Percentiles rank a stretch among this genome's conserved stretches.
Conservation (phyloP, 1,140 invertebrate species). For the Zaprionus ornatus region DNA sequence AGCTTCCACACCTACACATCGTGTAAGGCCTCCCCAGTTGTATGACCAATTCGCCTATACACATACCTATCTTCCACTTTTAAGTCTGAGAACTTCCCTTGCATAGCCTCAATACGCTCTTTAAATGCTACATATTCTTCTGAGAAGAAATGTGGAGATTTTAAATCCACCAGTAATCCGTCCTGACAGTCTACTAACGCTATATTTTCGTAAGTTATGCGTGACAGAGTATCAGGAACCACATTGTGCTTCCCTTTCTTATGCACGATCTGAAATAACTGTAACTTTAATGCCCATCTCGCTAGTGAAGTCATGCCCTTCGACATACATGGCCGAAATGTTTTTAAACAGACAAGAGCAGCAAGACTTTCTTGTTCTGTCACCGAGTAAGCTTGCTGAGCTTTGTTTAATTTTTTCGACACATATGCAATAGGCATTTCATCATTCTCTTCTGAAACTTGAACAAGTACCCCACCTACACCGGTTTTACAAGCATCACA, state of each 20-base stretch:
- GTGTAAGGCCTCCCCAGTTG: too few species aligned
- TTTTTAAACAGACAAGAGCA: too few species aligned
- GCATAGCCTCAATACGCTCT: background rate
- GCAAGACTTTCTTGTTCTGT: too few species aligned
- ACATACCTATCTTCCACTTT: background rate
- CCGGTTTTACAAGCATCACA: too few species aligned
- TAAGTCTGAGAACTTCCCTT: background rate
- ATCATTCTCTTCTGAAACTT: too few species aligned
- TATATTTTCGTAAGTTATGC: background rate
- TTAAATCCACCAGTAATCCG: background rate
- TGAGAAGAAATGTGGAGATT: background rate
- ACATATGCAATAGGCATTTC: too few species aligned
- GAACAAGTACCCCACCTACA: too few species aligned
- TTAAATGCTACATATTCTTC: background rate
- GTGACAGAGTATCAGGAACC: background rate
- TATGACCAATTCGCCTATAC: background rate
- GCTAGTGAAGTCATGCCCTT: too few species aligned
- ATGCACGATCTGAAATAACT: background rate
- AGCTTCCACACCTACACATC: too few species aligned
- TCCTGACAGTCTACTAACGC: background rate
- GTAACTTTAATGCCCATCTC: constrained; percentile 13
- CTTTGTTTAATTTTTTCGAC: too few species aligned
- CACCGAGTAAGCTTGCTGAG: too few species aligned
- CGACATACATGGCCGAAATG: too few species aligned
- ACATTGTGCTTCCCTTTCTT: background rate